These are phyloP conservation scores for Austrofundulus limnaeus DNA, from an alignment of 2,113 vertebrate genomes.

Conservation along the genomic window DNA sequence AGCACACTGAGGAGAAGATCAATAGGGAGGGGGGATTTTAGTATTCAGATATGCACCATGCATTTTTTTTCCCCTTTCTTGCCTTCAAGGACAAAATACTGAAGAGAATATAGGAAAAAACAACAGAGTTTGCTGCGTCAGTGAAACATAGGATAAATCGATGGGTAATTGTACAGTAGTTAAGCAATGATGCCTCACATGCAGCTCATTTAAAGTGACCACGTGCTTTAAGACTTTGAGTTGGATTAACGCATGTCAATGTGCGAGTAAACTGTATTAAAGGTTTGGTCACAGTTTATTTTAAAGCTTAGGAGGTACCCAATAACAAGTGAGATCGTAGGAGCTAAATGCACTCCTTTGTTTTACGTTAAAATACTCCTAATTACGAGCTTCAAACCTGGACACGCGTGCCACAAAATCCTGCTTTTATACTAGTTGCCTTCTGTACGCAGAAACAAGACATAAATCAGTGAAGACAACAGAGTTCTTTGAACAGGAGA, in stretches of 20 bases:
- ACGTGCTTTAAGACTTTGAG: conserved; percentile 36
- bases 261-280: conserved; percentile 69
- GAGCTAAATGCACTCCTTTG: neutral
- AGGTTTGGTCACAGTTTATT: conserved; percentile 60
- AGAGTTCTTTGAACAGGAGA: conserved; percentile 21
- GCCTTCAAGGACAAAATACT: conserved; percentile 32
- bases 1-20: conserved; percentile 25
- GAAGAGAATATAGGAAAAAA: conserved; percentile 4
- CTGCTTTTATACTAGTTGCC: neutral
- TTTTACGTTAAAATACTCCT: too few relatives aligned
- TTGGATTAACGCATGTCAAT: conserved; percentile 62
- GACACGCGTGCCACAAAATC: neutral
- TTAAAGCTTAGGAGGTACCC: conserved; percentile 32
- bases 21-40: conserved; percentile 33
- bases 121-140: neutral
- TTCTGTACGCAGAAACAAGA: neutral
- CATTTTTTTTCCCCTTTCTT: conserved; percentile 5
- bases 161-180: conserved; percentile 6
- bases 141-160: neutral
- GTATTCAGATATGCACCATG: conserved; percentile 18
- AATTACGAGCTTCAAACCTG: neutral
- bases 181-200: conserved; percentile 6
- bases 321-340: conserved; percentile 2
- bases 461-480: conserved; percentile 16
- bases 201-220: conserved; percentile 24